Conservation (phyloP, 2,888 invertebrate genomes). For the Trissonchulus latispiculum region DNA sequence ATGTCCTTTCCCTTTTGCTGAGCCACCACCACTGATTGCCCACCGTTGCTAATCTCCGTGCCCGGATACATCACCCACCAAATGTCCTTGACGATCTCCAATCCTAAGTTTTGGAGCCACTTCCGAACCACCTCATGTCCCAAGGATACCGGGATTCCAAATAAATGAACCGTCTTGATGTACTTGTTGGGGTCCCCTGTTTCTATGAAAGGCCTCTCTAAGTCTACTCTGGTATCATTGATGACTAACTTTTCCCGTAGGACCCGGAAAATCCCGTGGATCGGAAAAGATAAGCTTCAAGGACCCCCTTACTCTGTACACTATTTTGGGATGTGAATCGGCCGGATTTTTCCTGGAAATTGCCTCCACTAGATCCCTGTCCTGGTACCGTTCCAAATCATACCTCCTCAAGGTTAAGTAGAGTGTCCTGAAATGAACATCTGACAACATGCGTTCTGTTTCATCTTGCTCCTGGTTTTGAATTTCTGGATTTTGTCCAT, state of each 20-base stretch:
- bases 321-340: not conserved
- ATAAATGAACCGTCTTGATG: not conserved
- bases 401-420: too few relatives aligned
- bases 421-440: too few relatives aligned
- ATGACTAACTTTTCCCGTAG: not conserved
- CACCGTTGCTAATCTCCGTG: slow-evolving; percentile 12
- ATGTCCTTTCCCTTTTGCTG: not conserved
- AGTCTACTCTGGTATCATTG: not conserved
- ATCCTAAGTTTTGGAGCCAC: not conserved
- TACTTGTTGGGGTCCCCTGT: not conserved
- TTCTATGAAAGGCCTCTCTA: not conserved
- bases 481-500: too few relatives aligned
- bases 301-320: not conserved
- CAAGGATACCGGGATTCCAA: not conserved
- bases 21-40: slow-evolving; percentile 9
- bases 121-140: not conserved
- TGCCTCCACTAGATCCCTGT: not conserved
- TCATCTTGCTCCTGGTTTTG: too few relatives aligned
- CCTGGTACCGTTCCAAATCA: too few relatives aligned
- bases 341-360: not conserved
- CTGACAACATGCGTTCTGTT: too few relatives aligned
- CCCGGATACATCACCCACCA: not conserved
- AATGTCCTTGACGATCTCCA: not conserved
- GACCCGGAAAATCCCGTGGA: too few relatives aligned
- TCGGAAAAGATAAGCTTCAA: not conserved